Evolutionary conservation across 2,888 invertebrate species (phyloP).

Genomic region (Melikaiella ostensackeni): DNA sequence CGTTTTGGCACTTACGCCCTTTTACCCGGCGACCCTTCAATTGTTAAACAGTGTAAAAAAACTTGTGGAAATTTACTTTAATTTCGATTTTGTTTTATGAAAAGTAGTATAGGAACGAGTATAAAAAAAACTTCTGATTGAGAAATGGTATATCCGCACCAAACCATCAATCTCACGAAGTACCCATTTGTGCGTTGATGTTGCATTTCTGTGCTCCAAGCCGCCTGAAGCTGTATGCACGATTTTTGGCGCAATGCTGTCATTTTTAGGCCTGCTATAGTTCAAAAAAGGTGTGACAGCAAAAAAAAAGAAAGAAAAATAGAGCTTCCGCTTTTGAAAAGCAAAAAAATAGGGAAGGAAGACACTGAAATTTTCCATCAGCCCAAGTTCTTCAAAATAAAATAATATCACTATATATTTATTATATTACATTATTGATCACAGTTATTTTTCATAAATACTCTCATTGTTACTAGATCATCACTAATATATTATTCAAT

Average conservation of each 20-base stretch:
- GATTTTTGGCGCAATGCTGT: slow-evolving; percentile 71
- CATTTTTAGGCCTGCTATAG: slow-evolving; percentile 60
- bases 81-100: background rate
- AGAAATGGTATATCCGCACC: slow-evolving; percentile 40
- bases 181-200: slow-evolving; percentile 58
- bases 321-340: background rate
- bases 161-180: slow-evolving; percentile 52
- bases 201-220: slow-evolving; percentile 63
- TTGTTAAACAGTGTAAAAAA: no score
- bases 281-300: background rate
- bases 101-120: background rate
- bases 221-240: slow-evolving; percentile 73
- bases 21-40: no score
- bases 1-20: no score
- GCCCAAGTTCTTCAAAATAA: background rate
- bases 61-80: no score
- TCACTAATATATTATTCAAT: background rate
- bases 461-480: no score
- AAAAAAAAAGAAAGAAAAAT: background rate
- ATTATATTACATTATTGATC: background rate
- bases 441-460: no score
- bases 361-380: background rate
- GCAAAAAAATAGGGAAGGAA: background rate
- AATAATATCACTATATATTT: background rate
- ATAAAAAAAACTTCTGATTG: slow-evolving; percentile 38